Conservation (phyloP, 1,140 invertebrate genomes). For the Scaptomyza hsui region DNA sequence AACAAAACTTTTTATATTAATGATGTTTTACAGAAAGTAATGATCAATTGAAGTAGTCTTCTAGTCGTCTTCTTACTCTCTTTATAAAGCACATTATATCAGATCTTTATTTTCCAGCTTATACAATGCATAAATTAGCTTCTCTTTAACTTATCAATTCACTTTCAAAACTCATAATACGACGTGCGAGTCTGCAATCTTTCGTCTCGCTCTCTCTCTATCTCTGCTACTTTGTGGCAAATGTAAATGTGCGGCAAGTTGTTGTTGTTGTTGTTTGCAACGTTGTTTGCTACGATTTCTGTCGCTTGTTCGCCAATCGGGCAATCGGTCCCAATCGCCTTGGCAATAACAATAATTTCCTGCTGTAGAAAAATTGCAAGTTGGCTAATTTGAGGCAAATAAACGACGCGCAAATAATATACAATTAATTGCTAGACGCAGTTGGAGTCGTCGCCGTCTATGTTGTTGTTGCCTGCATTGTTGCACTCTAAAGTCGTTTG, state of each 20-base stretch:
- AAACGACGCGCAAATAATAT: slow-evolving; percentile 80
- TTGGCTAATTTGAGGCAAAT: slow-evolving; percentile 78
- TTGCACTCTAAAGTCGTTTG: slow-evolving; percentile 41
- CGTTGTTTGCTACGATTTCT: slow-evolving; percentile 34
- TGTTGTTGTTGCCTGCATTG: slow-evolving; percentile 10
- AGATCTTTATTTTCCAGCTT: slow-evolving; percentile 1
- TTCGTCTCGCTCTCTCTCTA: slow-evolving; percentile 4
- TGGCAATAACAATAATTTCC: slow-evolving; percentile 77
- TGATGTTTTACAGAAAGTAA: neutral
- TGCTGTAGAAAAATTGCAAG: slow-evolving; percentile 77
- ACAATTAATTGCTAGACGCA: slow-evolving; percentile 74
- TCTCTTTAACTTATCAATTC: slow-evolving; percentile 34
- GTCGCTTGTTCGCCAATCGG: slow-evolving; percentile 24
- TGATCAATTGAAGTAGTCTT: slow-evolving; percentile 1
- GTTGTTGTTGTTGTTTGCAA: slow-evolving; percentile 9
- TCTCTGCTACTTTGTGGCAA: slow-evolving; percentile 1
- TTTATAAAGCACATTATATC: slow-evolving; percentile 3
- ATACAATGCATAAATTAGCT: slow-evolving; percentile 3
- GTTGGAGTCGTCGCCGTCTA: slow-evolving; percentile 32
- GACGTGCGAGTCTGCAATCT: slow-evolving; percentile 1
- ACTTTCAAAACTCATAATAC: slow-evolving; percentile 34
- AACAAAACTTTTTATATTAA: neutral
- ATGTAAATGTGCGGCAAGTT: slow-evolving; percentile 35
- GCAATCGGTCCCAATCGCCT: slow-evolving; percentile 42
- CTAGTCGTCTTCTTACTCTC: neutral